Percentiles rank a stretch among this genome's conserved stretches.
Conservation (phyloP, 2,797 vertebrate species). For the Nyctalus aviator region DNA sequence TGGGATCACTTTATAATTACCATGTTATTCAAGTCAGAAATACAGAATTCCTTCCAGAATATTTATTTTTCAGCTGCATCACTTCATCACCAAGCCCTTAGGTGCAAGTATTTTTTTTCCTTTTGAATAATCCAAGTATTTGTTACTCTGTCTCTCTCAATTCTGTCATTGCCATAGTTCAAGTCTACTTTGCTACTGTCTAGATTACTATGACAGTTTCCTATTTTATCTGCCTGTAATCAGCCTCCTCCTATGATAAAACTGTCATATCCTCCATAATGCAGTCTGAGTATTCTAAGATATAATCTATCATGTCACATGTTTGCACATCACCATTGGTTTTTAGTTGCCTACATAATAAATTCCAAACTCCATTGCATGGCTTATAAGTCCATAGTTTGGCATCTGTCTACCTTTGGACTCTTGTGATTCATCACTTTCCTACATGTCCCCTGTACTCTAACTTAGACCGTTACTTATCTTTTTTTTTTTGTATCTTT, state of each 20-base stretch:
- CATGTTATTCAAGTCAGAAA: too few species aligned
- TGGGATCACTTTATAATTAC: too few species aligned
- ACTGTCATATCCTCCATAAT: background rate
- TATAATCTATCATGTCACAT: background rate
- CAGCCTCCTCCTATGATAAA: background rate
- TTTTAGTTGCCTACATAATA: background rate
- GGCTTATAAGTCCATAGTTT: background rate
- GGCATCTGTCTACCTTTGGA: background rate
- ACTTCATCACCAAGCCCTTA: too few species aligned
- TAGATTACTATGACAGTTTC: too few species aligned
- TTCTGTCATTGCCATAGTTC: too few species aligned
- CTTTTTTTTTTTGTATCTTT: background rate
- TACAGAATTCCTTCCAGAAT: too few species aligned
- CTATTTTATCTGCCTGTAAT: too few species aligned
- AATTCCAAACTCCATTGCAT: background rate
- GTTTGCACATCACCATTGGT: background rate
- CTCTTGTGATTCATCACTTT: background rate
- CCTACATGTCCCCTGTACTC: background rate
- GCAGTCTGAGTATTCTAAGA: background rate
- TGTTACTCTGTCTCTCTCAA: too few species aligned
- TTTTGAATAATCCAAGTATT: too few species aligned
- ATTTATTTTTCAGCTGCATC: too few species aligned
- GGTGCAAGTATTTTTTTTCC: too few species aligned
- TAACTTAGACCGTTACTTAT: background rate
- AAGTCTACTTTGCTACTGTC: too few species aligned